Evolutionary conservation across 2,797 vertebrate species (phyloP).

Genomic region (Pipistrellus kuhlii): DNA sequence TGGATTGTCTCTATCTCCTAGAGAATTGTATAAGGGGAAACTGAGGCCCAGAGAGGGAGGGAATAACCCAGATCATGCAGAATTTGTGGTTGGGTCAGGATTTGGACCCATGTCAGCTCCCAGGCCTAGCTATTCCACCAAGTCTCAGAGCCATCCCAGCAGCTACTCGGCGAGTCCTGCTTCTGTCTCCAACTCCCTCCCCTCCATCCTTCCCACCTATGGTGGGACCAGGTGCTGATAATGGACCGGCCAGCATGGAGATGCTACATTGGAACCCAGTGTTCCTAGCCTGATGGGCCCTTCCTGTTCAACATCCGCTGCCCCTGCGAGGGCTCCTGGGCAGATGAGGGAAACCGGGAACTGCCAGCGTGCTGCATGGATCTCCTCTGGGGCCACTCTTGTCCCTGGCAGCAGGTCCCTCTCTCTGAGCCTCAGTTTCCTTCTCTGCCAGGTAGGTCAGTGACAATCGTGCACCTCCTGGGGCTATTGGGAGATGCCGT

Average conservation of each 20-base stretch:
- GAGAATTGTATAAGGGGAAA: neutral
- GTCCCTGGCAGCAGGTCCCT: neutral
- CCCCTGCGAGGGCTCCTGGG: neutral
- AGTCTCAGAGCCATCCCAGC: neutral
- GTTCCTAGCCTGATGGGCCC: neutral
- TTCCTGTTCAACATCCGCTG: neutral
- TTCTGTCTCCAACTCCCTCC: neutral
- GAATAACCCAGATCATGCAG: neutral
- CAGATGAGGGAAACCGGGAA: neutral
- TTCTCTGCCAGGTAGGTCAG: neutral
- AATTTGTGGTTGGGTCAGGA: neutral
- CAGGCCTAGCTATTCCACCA: neutral
- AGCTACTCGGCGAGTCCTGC: neutral
- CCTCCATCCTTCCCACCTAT: neutral
- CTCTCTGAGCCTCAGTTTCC: neutral
- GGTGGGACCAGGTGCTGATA: neutral
- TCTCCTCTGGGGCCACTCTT: neutral
- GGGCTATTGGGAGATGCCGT: neutral
- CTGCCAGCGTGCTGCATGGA: rapidly evolving
- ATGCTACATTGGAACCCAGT: neutral
- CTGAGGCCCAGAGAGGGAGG: neutral
- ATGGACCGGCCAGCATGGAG: neutral
- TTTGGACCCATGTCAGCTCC: neutral
- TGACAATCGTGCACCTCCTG: neutral
- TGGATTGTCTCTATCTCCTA: neutral